Evolutionary conservation across 1,140 invertebrate species (phyloP), one percentile per base, ranked within the genome.

Genomic region (Leptopilina boulardi): DNA sequence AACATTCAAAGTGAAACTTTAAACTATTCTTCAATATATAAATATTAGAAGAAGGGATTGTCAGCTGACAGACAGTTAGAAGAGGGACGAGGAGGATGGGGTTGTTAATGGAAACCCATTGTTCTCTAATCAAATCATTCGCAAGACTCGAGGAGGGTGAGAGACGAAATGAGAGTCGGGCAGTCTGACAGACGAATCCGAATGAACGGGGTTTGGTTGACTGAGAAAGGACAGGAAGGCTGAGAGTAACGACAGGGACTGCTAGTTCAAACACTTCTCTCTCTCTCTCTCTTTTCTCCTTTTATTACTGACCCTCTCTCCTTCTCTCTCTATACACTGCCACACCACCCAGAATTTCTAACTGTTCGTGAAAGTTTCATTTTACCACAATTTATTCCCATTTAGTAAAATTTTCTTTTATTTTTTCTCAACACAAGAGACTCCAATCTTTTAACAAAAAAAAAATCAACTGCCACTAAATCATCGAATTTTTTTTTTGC

Each of bases 81-180:
- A 78, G 76, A 80, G 80, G 80, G 76, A 75, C 78, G 80, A 84
- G 78, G 82, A 71, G 78, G 80, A 82, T 78, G 83, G 83, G 82
- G 81, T 84, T 87, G 89, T 90, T 89, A 90, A 90, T 90, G 88
- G 87, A 89, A 90, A 89, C 85, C 88, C 86, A 90, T 89, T 90
- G 89, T 90, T 90, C 88, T 89, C 87, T 89, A 90, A 90, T 89
- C 89, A 90, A 90, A 90, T 89, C 87, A 90, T 88, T 90, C 87
- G 87, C 84, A 84, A 83, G 84, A 76, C 85, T 85, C 83, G 83
- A 74, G 79, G 84, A 76, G 83, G 78, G 84, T 75, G 83, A 78
- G 84, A 59, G 82, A 66, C 59, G 76, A 74, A 75, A 74, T 47
- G 77, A 74, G 73, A 70, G 41, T 47, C 76, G 80, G 66, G 59